A percentile compares a stretch with the other conserved stretches of the same genome.
Conservation (phyloP, 64 coral and sea anemone genomes). For the Actinia equina region DNA sequence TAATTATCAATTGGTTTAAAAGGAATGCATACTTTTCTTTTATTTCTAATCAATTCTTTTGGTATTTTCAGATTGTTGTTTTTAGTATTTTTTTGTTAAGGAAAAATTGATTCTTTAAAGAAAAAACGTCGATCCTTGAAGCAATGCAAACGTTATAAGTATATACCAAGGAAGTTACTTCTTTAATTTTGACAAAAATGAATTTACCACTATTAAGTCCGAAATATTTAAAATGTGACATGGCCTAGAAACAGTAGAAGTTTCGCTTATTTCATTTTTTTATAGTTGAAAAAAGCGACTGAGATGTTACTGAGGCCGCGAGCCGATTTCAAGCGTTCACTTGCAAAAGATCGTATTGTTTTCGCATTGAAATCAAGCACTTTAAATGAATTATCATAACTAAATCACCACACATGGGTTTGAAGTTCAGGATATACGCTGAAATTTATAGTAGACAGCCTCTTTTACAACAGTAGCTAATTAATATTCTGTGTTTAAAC, state of each 20-base stretch:
- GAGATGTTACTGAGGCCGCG: background rate
- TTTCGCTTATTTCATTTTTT: background rate
- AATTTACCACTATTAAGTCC: background rate
- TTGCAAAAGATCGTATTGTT: background rate
- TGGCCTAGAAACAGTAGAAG: no score
- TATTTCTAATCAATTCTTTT: background rate
- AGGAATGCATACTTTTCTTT: background rate
- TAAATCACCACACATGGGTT: conserved; percentile 4
- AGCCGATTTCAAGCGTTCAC: background rate
- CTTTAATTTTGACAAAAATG: background rate
- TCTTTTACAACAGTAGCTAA: conserved; percentile 34
- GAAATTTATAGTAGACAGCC: background rate
- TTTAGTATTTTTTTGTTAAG: background rate
- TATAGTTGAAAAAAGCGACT: background rate
- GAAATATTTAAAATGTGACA: background rate
- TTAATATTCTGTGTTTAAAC: conserved; percentile 86
- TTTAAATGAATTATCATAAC: conserved; percentile 1
- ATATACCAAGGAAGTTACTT: background rate
- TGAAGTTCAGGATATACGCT: background rate
- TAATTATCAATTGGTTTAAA: background rate
- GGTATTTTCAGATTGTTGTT: background rate
- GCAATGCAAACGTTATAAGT: background rate
- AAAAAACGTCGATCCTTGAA: background rate
- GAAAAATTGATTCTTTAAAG: background rate
- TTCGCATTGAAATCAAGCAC: background rate